phyloP scores from a whole-genome alignment of 1,140 invertebrate genomes.

The Cydia fagiglandana region DNA sequence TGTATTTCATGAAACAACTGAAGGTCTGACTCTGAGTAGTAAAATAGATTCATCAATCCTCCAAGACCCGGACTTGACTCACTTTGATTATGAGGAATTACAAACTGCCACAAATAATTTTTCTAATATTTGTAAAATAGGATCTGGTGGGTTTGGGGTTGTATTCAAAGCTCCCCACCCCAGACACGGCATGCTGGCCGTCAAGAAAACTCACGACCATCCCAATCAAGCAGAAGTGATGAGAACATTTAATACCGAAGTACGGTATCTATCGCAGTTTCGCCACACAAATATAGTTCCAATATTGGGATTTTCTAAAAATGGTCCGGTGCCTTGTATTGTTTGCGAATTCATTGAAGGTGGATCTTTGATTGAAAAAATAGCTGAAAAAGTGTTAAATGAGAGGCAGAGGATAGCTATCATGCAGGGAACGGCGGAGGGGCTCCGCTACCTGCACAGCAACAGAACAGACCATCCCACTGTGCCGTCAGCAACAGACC shows the following conservation, averaged over 20 bases:
- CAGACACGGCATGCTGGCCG: constrained; percentile 78
- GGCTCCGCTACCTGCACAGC: constrained; percentile 83
- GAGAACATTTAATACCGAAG: constrained; percentile 84
- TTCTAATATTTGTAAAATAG: constrained; percentile 77
- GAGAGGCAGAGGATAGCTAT: constrained; percentile 81
- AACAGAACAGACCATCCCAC: constrained; percentile 43
- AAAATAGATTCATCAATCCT: constrained; percentile 60
- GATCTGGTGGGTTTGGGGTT: constrained; percentile 85
- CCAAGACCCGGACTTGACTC: constrained; percentile 56
- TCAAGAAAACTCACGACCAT: constrained; percentile 81
- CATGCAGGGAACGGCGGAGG: constrained; percentile 81
- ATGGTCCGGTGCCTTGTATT: constrained; percentile 82
- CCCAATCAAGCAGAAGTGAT: constrained; percentile 69
- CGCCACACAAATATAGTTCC: constrained; percentile 84
- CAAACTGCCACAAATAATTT: constrained; percentile 64
- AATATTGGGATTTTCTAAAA: constrained; percentile 83
- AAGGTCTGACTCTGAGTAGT: constrained; percentile 11
- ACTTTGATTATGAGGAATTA: constrained; percentile 62
- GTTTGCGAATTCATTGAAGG: constrained; percentile 85
- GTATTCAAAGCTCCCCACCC: constrained; percentile 82
- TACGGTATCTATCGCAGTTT: constrained; percentile 80
- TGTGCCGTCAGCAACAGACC: constrained; percentile 34
- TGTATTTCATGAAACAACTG: constrained; percentile 34
- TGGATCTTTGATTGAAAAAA: constrained; percentile 83
- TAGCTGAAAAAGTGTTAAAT: constrained; percentile 72